These are phyloP conservation scores for Drosophila percnosoma DNA, from an alignment of 2,888 invertebrate species.

Conservation along the genomic window DNA sequence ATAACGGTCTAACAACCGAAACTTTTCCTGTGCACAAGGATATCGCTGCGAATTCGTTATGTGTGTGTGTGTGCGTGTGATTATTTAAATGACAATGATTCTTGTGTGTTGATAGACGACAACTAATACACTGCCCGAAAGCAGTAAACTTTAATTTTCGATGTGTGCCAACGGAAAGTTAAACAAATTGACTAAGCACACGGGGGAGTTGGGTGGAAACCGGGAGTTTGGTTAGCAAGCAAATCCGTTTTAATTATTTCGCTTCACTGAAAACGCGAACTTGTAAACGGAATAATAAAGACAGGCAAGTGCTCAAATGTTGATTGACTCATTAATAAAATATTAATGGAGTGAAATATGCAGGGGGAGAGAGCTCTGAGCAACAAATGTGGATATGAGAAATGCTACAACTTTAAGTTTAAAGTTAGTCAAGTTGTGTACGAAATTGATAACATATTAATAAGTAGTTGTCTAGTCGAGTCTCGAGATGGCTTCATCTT, in stretches of 20 bases:
- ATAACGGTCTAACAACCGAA: conserved; percentile 27
- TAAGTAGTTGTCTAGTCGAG: background rate
- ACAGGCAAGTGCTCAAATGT: conserved; percentile 13
- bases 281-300: conserved; percentile 21
- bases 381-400: background rate
- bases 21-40: conserved; percentile 9
- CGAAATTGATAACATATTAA: background rate
- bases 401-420: conserved; percentile 1
- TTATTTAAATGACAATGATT: conserved; percentile 73
- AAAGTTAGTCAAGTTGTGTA: background rate
- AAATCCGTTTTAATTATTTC: conserved; percentile 46
- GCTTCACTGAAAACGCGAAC: conserved; percentile 20
- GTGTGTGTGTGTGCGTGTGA: conserved; percentile 23
- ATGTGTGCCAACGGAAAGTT: conserved; percentile 13
- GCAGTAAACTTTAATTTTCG: conserved; percentile 1
- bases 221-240: background rate
- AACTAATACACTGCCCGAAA: conserved; percentile 54
- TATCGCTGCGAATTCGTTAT: conserved; percentile 24
- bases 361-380: background rate
- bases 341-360: background rate
- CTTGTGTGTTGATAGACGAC: conserved; percentile 55
- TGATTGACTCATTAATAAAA: conserved; percentile 33
- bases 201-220: background rate
- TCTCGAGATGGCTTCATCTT: background rate
- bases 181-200: conserved; percentile 10